Percentiles rank a stretch among this genome's conserved stretches.
Conservation (phyloP, 2,888 invertebrate species). For the Notodonta ziczac region DNA sequence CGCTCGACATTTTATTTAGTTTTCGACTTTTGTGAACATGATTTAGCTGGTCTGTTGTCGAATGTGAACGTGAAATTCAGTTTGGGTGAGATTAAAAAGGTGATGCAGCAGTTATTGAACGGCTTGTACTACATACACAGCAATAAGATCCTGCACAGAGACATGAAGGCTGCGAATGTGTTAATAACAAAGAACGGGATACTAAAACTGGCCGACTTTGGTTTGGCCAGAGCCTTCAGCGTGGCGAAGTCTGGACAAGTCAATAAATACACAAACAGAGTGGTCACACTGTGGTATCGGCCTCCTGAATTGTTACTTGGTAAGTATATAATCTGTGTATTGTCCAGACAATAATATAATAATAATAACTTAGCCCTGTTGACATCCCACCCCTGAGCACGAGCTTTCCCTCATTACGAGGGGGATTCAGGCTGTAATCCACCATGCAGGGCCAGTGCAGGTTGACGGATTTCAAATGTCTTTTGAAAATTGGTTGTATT, state of each 20-base stretch:
- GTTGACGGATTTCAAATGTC: no score
- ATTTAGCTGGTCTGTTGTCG: slow-evolving; percentile 97
- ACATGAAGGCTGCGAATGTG: slow-evolving; percentile 99
- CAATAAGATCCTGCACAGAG: slow-evolving; percentile 97
- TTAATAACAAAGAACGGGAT: slow-evolving; percentile 97
- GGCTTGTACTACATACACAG: slow-evolving; percentile 98
- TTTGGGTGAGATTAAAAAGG: slow-evolving; percentile 98
- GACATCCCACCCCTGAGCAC: no score
- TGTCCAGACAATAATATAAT: no score
- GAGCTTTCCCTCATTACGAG: no score
- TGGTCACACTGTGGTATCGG: slow-evolving; percentile 98
- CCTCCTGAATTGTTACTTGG: slow-evolving; percentile 84
- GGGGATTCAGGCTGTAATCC: no score
- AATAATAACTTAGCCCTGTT: no score
- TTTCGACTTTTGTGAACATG: slow-evolving; percentile 99
- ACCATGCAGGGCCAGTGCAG: no score
- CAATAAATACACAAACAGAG: slow-evolving; percentile 97
- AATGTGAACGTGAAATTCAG: slow-evolving; percentile 98
- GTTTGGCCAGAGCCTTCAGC: slow-evolving; percentile 97
- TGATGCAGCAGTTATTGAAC: slow-evolving; percentile 87
- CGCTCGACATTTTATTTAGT: slow-evolving; percentile 97
- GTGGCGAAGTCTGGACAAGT: slow-evolving; percentile 92
- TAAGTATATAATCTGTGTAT: slow-evolving; percentile 20
- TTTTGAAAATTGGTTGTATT: no score
- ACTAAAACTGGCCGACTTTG: slow-evolving; percentile 98